These are phyloP conservation scores for Teleogryllus occipitalis DNA, from an alignment of 1,140 invertebrate species.

Conservation along the genomic window DNA sequence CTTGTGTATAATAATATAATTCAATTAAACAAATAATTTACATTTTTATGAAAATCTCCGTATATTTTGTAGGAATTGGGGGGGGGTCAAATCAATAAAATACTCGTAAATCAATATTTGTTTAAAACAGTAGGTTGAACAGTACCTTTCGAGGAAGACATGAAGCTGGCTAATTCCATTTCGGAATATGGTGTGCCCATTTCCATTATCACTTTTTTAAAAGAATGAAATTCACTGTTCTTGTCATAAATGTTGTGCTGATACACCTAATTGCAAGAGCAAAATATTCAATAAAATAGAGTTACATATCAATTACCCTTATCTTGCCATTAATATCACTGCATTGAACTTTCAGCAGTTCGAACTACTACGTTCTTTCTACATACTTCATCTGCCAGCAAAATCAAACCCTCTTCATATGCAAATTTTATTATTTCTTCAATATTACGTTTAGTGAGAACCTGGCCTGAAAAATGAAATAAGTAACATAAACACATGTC, in stretches of 20 bases:
- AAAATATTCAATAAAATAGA: background rate
- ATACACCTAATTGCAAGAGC: conserved; percentile 46
- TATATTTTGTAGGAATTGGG: too few relatives aligned
- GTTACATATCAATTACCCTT: too few relatives aligned
- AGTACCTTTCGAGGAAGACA: conserved; percentile 90
- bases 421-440: conserved; percentile 90
- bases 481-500: too few relatives aligned
- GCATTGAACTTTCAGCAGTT: too few relatives aligned
- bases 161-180: conserved; percentile 90
- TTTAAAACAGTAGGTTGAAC: background rate
- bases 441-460: conserved; percentile 83
- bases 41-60: too few relatives aligned
- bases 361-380: background rate
- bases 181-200: conserved; percentile 77
- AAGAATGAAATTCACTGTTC: conserved; percentile 81
- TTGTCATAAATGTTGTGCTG: conserved; percentile 94
- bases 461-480: conserved; percentile 48
- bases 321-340: too few relatives aligned
- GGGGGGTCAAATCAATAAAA: background rate
- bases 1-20: too few relatives aligned
- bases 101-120: background rate
- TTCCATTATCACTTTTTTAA: conserved; percentile 86
- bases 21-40: too few relatives aligned
- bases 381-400: conserved; percentile 89
- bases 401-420: conserved; percentile 70